A percentile compares a stretch with the other conserved stretches of the same genome.
phyloP scores from a whole-genome alignment of 2,797 vertebrate species.

The Propithecus deckenii region DNA sequence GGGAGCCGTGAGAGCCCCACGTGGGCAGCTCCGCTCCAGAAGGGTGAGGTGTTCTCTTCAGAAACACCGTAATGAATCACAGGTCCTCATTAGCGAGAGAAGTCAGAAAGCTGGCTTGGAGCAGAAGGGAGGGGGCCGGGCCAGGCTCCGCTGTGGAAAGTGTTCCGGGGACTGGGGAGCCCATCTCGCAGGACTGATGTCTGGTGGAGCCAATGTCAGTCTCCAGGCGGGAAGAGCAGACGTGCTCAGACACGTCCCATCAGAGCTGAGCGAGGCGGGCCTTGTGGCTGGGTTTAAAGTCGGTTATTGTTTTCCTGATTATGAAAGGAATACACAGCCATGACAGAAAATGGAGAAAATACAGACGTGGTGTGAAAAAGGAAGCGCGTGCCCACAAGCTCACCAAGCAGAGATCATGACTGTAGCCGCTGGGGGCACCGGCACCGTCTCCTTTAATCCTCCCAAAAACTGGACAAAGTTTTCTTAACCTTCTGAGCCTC shows the following conservation, averaged over 20 bases:
- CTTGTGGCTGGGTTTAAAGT: neutral
- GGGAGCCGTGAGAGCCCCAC: neutral
- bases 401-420: fast-evolving
- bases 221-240: neutral
- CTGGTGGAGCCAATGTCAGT: neutral
- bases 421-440: fast-evolving
- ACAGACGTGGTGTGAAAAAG: fast-evolving
- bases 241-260: neutral
- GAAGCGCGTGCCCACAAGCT: fast-evolving
- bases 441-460: neutral
- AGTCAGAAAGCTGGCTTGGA: neutral
- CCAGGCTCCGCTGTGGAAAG: neutral
- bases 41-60: neutral
- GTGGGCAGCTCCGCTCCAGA: neutral
- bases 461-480: fast-evolving
- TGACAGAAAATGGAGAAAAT: neutral
- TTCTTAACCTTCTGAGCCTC: neutral
- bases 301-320: fast-evolving
- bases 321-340: fast-evolving
- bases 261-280: fast-evolving
- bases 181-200: neutral
- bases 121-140: too few species aligned
- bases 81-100: neutral
- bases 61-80: fast-evolving
- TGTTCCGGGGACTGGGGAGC: neutral